Conservation (phyloP, 2,797 vertebrate genomes). For the Halcyon smyrnensis region DNA sequence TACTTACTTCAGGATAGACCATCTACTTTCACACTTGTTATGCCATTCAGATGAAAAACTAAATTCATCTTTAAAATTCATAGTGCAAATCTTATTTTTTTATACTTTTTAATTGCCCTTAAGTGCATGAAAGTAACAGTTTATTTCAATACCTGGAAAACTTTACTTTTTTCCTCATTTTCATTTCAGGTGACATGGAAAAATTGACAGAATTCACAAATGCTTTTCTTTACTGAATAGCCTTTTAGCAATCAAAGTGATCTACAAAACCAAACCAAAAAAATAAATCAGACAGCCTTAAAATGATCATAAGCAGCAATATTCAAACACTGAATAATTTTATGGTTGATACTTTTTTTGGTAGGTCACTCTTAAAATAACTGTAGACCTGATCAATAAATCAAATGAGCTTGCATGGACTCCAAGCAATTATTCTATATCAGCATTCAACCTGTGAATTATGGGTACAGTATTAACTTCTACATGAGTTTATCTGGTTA, state of each 20-base stretch:
- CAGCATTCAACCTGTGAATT: neutral
- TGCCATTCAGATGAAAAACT: neutral
- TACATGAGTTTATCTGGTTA: neutral
- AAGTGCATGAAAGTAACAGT: neutral
- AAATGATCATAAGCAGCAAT: neutral
- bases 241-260: neutral
- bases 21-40: neutral
- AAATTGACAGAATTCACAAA: neutral
- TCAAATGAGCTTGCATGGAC: neutral
- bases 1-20: neutral
- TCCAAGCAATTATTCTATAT: neutral
- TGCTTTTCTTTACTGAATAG: neutral
- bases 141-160: neutral
- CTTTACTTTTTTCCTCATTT: neutral
- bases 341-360: neutral
- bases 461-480: neutral
- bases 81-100: neutral
- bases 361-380: neutral
- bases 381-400: neutral
- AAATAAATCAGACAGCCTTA: neutral
- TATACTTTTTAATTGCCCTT: neutral
- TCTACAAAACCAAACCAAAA: neutral
- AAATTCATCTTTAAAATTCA: neutral
- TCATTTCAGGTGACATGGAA: neutral
- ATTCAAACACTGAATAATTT: neutral